Conservation (phyloP, 2,888 invertebrate species). For the Muscina levida region DNA sequence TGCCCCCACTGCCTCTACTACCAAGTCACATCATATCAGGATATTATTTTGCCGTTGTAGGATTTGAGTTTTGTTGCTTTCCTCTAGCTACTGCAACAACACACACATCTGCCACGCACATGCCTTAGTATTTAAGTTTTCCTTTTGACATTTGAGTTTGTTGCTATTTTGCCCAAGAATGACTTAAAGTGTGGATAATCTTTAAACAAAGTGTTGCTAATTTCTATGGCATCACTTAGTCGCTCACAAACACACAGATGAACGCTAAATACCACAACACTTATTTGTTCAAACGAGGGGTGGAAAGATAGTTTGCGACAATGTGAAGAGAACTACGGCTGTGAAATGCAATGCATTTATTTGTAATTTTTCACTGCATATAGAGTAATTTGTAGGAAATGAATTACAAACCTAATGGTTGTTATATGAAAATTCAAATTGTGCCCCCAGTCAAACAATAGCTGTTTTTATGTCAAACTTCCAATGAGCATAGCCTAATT, state of each 20-base stretch:
- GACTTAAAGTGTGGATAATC: conserved; percentile 61
- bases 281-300: conserved; percentile 9
- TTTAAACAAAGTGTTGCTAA: conserved; percentile 63
- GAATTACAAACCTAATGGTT: no score
- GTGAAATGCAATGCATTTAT: background rate
- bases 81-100: background rate
- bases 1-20: conserved; percentile 16
- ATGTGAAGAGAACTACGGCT: background rate
- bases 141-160: conserved; percentile 18
- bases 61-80: conserved; percentile 48
- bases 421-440: no score
- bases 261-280: conserved; percentile 2
- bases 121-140: background rate
- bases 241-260: background rate
- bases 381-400: no score
- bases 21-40: conserved; percentile 35
- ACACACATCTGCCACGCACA: background rate
- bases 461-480: no score
- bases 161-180: conserved; percentile 35
- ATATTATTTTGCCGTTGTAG: conserved; percentile 32
- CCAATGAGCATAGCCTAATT: no score
- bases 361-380: no score
- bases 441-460: no score
- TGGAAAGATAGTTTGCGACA: no score
- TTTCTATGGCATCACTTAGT: conserved; percentile 51